Base-by-base conservation (phyloP, 1,140 invertebrate species). In the Polyergus mexicanus region DNA sequence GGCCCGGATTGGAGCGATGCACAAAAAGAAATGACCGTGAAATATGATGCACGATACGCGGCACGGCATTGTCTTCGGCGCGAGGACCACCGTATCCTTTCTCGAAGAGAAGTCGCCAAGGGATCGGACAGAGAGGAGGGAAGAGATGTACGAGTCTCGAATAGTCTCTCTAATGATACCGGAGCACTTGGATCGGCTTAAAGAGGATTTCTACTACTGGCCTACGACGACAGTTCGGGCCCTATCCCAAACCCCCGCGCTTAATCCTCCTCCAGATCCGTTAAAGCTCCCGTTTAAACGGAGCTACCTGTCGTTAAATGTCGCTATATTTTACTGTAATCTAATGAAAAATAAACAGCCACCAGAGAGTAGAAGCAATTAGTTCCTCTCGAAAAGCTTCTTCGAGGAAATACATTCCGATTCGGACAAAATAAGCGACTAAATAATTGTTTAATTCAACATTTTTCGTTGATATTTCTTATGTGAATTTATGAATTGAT, bases 11-110 rank as follows among this genome's bases (percentile, higher is more conserved):
- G 25, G 41, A 69, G 35, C 60, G 74, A 81, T 78, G 63, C 76
- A 56, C 58, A 90, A 89, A 92, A 91, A 87, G 75, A 63, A 87
- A 91, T 88, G 78, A 89, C 84, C 68, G 90, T 93, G 92, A 93
- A 93, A 93, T 92, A 93, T 93, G 92, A 93, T 92, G 91, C 92
- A 92, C 88, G 88, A 84, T 90, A 87, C 87, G 77, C 85, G 84
- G 32, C 68, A 84, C 56, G 68, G 91, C 87, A 93, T 92, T 92
- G 92, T 93, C 91, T 74, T 90, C 88, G 83, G 72, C 72, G 87
- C 83, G 83, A 72, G 38, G 16, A 16, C 6, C 44, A 22, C 7
- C 47, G 63, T 68, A 25, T 38, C 68, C 54, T 58, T 63, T 32
- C 19, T n/a, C 66, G 56, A 72, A 19, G 56, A 86, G 89, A 75